phyloP scores from a whole-genome alignment of 2,113 vertebrate genomes.

The Cranoglanis bouderius region DNA sequence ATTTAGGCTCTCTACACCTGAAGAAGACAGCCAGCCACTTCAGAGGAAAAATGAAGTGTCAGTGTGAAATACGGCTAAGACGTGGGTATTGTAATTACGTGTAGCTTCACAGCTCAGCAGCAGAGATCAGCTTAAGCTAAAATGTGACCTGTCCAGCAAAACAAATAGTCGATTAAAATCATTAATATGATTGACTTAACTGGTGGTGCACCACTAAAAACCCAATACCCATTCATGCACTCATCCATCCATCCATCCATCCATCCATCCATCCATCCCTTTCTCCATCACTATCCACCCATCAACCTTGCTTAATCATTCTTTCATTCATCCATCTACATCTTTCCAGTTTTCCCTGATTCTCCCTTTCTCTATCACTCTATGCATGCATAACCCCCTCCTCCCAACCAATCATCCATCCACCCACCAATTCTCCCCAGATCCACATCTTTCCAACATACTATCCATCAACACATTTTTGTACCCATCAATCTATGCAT shows the following conservation, averaged over 20 bases:
- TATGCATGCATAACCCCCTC: not conserved
- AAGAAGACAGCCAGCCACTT: constrained; percentile 45
- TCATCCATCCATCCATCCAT: not conserved
- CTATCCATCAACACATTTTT: not conserved
- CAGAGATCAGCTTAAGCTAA: constrained; percentile 52
- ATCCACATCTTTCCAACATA: not conserved
- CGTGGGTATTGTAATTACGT: constrained; percentile 47
- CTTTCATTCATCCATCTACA: constrained; percentile 12
- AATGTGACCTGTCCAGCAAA: constrained; percentile 58
- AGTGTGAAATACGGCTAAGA: constrained; percentile 62
- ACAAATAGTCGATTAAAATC: constrained; percentile 8
- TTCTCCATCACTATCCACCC: not conserved
- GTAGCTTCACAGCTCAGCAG: constrained; percentile 60
- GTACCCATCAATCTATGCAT: not conserved
- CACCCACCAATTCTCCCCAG: constrained; percentile 6
- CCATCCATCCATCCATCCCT: not conserved
- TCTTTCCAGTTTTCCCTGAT: constrained; percentile 23
- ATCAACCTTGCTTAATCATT: not conserved
- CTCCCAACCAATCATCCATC: not conserved
- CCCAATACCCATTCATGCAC: not conserved
- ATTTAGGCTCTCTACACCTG: constrained; percentile 56
- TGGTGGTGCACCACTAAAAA: not conserved
- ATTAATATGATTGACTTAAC: not conserved
- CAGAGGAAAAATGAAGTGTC: constrained; percentile 55
- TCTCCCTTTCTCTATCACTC: constrained; percentile 18